These are phyloP conservation scores for Delia radicum DNA, from an alignment of 1,140 invertebrate genomes.

Conservation along the genomic window DNA sequence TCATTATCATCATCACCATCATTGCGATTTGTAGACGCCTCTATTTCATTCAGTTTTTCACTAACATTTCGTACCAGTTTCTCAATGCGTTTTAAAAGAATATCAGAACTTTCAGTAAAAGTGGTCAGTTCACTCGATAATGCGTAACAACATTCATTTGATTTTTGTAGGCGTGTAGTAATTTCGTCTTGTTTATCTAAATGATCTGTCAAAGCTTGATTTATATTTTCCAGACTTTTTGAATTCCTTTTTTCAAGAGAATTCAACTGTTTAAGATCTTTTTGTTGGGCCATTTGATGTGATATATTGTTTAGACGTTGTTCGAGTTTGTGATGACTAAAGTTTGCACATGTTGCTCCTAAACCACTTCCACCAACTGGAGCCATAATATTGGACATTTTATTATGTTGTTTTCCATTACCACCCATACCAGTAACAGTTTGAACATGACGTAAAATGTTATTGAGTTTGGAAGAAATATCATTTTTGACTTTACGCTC, in stretches of 20 bases:
- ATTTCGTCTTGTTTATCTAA: slow-evolving; percentile 21
- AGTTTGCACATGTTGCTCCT: background rate
- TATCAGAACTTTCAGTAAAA: slow-evolving; percentile 35
- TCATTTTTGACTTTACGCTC: background rate
- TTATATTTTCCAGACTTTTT: slow-evolving; percentile 22
- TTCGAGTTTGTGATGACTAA: slow-evolving; percentile 11
- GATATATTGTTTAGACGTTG: background rate
- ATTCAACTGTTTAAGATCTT: slow-evolving; percentile 28
- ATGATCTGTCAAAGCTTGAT: background rate
- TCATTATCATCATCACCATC: background rate
- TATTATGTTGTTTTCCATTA: background rate
- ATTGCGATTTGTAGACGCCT: background rate
- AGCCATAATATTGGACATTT: background rate
- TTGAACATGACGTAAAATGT: background rate
- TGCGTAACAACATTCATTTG: slow-evolving; percentile 23
- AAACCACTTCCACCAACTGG: background rate
- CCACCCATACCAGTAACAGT: background rate
- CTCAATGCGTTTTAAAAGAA: slow-evolving; percentile 33
- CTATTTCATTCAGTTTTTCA: slow-evolving; percentile 13
- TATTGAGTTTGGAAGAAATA: background rate
- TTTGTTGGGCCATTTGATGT: slow-evolving; percentile 22
- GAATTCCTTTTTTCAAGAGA: slow-evolving; percentile 14
- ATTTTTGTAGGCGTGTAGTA: slow-evolving; percentile 5
- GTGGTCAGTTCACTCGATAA: slow-evolving; percentile 31
- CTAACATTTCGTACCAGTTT: slow-evolving; percentile 26